Evolutionary conservation across 1,140 invertebrate species (phyloP), one percentile per base, ranked within the genome.

Genomic region (Drosophila pandora): DNA sequence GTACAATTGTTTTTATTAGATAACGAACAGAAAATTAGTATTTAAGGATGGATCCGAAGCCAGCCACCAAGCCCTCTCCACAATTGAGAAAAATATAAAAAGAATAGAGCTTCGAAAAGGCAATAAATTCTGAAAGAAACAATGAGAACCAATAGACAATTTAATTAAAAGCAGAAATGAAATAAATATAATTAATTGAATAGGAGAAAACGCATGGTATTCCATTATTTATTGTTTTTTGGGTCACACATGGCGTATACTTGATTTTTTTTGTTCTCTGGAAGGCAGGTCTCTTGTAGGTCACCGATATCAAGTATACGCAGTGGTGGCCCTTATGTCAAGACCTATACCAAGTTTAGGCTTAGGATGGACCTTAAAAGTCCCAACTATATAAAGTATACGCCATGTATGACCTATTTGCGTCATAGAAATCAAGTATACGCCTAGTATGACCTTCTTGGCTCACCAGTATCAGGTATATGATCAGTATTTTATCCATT

Each of bases 1-100:
- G 73, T 76, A 76, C 71, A 77, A 81, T 80, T 70, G 69, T 71
- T 68, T 81, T 75, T 70, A 77, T 85, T 79, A 84, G 81, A 84
- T 84, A 84, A 84, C 80, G n/a, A 76, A 61, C 32, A 57, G 61
- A 55, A 71, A 85, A 81, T 79, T 83, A 59, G 45, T 76, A 73
- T 73, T 61, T 45, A 57, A 64, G 57, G 25, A 69, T 30, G 50
- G 65, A 48, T 69, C 41, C 62, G 3, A 12, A 9, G 17, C 43
- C 17, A 17, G 43, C 17, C 22, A 34, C 37, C 48, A 34, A 45
- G 34, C 60, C 60, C 23, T 43, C 41, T 8, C 41, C 13, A n/a
- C 13, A 43, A 43, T 43, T 43, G 41, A 43, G 41, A 21, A 13
- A 43, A 43, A 43, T 9, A 21, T 21, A 43, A 43, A 43, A 10